Conservation (phyloP, 2,888 invertebrate species). For the Gymnocheta viridis region DNA sequence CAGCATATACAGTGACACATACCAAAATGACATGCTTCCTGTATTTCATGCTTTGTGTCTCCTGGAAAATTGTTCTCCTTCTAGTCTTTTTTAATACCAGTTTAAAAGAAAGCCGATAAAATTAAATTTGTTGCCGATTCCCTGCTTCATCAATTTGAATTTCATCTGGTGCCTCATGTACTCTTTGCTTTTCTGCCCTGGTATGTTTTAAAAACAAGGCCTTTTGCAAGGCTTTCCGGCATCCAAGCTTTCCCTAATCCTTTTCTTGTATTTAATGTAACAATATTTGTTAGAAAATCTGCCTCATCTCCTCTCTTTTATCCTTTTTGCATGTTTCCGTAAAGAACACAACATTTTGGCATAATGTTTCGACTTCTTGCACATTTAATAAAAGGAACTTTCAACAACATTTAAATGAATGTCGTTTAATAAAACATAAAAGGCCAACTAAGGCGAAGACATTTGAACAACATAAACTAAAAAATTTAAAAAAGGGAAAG, state of each 20-base stretch:
- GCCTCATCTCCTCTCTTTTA: not conserved
- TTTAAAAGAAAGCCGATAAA: too few relatives aligned
- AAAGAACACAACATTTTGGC: constrained; percentile 9
- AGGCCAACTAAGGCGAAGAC: not conserved
- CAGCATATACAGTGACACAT: too few relatives aligned
- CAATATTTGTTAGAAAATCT: not conserved
- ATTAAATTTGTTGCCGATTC: too few relatives aligned
- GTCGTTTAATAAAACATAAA: constrained; percentile 40
- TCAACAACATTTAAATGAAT: constrained; percentile 27
- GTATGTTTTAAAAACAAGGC: too few relatives aligned
- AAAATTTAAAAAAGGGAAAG: not conserved
- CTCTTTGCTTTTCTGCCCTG: too few relatives aligned
- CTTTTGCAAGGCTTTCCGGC: not conserved
- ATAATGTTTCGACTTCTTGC: not conserved
- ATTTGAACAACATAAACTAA: not conserved
- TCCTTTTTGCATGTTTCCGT: not conserved
- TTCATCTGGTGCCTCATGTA: too few relatives aligned
- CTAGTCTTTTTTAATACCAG: too few relatives aligned
- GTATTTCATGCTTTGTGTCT: too few relatives aligned
- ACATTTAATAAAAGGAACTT: not conserved
- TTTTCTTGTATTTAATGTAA: not conserved
- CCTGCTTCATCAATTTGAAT: too few relatives aligned
- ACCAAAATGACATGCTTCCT: too few relatives aligned
- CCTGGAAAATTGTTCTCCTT: too few relatives aligned
- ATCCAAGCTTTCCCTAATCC: too few relatives aligned